A percentile compares a stretch with the other conserved stretches of the same genome.
Conservation (phyloP, 2,888 invertebrate genomes). For the Nomada goodeniana region DNA sequence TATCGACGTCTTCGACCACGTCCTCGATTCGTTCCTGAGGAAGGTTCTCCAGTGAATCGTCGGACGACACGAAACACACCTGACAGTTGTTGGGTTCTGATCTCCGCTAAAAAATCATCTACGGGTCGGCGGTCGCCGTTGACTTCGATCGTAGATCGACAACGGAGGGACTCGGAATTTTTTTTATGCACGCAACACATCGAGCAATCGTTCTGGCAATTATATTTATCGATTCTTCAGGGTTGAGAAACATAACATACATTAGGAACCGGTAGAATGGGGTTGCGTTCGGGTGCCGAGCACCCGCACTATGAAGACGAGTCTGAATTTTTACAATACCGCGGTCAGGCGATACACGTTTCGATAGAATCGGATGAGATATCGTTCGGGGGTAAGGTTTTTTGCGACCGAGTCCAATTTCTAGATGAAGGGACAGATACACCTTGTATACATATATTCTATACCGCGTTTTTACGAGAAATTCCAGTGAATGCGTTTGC, state of each 20-base stretch:
- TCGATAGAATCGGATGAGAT: background rate
- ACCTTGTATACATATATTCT: constrained; percentile 6
- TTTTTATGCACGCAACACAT: constrained; percentile 54
- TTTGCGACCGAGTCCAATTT: background rate
- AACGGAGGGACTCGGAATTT: constrained; percentile 28
- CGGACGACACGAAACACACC: constrained; percentile 49
- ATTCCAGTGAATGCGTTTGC: constrained; percentile 1
- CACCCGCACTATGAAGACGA: background rate
- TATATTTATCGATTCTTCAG: constrained; percentile 63
- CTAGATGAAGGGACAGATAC: background rate
- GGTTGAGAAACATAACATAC: constrained; percentile 18
- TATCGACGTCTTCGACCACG: constrained; percentile 77
- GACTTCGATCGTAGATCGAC: constrained; percentile 33
- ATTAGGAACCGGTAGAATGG: background rate
- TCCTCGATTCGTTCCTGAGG: constrained; percentile 82
- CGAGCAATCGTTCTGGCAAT: constrained; percentile 61
- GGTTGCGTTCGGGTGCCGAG: background rate
- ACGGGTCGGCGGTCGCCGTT: constrained; percentile 2
- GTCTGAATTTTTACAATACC: constrained; percentile 9
- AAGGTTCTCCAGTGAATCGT: constrained; percentile 62
- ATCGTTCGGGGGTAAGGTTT: too few species aligned
- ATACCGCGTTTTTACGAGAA: constrained; percentile 28
- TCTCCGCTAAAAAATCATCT: constrained; percentile 45
- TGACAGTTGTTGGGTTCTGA: constrained; percentile 48
- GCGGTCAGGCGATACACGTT: background rate